These are phyloP conservation scores for Momotus momota DNA, from an alignment of 2,797 vertebrate species.

Conservation along the genomic window DNA sequence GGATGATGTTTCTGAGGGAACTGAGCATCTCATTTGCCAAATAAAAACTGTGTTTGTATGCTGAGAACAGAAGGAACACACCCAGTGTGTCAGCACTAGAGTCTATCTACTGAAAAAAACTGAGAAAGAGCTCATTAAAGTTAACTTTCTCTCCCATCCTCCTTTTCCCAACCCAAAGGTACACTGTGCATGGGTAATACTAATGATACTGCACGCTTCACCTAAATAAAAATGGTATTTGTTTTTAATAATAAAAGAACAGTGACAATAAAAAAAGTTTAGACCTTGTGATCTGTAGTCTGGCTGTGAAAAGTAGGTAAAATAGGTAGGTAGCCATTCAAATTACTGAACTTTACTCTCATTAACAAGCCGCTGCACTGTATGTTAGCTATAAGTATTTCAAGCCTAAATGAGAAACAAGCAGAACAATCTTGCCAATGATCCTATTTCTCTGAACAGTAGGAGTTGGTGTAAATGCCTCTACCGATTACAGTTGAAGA, in stretches of 20 bases:
- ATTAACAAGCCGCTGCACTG: not conserved
- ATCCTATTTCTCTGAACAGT: not conserved
- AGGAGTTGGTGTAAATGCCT: not conserved
- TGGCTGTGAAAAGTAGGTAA: not conserved
- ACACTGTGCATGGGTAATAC: not conserved
- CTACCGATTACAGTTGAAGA: not conserved
- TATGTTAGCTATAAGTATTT: not conserved
- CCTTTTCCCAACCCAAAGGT: not conserved
- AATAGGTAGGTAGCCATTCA: not conserved
- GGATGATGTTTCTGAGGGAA: not conserved
- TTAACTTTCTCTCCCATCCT: not conserved
- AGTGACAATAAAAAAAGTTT: not conserved
- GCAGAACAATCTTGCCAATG: not conserved
- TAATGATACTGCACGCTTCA: not conserved
- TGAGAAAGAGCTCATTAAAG: not conserved
- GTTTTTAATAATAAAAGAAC: not conserved
- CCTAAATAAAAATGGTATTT: not conserved
- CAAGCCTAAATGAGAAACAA: not conserved
- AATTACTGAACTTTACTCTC: not conserved
- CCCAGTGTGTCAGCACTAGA: accelerated
- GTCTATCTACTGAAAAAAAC: not conserved
- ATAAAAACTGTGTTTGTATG: not conserved
- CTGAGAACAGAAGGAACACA: not conserved
- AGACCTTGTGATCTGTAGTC: not conserved
- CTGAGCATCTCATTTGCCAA: not conserved